Percentiles rank a stretch among this genome's conserved stretches.
phyloP scores from a whole-genome alignment of 2,113 vertebrate genomes.

The Campylorhamphus procurvoides region DNA sequence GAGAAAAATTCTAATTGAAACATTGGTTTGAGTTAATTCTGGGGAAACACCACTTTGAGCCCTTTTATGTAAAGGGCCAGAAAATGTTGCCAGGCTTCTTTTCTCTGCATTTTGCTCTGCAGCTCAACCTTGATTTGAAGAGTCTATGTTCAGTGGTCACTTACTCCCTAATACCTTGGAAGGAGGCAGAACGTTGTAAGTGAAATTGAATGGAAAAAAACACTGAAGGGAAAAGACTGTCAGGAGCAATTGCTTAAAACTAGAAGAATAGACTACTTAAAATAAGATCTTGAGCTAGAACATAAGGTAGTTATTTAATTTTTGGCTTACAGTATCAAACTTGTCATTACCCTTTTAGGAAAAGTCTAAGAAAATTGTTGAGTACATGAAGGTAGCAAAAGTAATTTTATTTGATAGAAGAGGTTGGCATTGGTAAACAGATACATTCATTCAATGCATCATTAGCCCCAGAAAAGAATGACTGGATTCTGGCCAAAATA shows the following conservation, averaged over 20 bases:
- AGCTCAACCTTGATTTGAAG: slow-evolving; percentile 39
- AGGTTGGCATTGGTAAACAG: slow-evolving; percentile 16
- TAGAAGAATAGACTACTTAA: slow-evolving; percentile 49
- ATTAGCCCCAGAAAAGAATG: slow-evolving; percentile 16
- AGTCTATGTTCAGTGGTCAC: slow-evolving; percentile 21
- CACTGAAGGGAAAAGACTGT: slow-evolving; percentile 29
- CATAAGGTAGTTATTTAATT: slow-evolving; percentile 61
- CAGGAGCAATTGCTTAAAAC: slow-evolving; percentile 51
- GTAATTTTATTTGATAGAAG: slow-evolving; percentile 49
- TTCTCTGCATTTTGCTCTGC: neutral
- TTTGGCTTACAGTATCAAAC: slow-evolving; percentile 48
- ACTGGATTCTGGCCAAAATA: neutral
- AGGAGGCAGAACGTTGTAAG: neutral
- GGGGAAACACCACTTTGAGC: neutral
- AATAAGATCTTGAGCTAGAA: slow-evolving; percentile 46
- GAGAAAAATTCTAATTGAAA: neutral
- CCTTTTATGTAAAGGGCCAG: neutral
- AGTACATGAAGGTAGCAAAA: slow-evolving; percentile 23
- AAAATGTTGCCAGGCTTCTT: slow-evolving; percentile 1
- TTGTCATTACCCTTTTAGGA: slow-evolving; percentile 54
- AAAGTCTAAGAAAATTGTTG: slow-evolving; percentile 46
- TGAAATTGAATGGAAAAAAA: slow-evolving; percentile 47
- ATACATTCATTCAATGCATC: slow-evolving; percentile 15
- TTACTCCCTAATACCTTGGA: slow-evolving; percentile 7
- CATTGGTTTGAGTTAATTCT: neutral